Evolutionary conservation across 2,888 invertebrate genomes (phyloP).

Genomic region (Pammene fasciana): DNA sequence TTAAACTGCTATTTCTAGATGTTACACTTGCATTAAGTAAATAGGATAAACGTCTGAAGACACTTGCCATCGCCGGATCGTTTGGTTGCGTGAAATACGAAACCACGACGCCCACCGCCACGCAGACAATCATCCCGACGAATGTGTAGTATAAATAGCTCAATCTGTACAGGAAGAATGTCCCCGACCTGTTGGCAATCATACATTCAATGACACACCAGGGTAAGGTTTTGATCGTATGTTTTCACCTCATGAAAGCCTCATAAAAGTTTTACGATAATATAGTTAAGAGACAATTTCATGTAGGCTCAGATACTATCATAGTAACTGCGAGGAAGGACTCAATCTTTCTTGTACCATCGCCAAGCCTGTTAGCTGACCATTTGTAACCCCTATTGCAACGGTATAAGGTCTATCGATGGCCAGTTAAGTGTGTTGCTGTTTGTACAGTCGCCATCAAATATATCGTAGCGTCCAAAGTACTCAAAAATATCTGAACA

Average conservation of each 20-base stretch:
- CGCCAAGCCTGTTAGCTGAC: no score
- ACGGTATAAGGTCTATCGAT: no score
- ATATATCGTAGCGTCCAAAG: no score
- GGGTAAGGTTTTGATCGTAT: background rate
- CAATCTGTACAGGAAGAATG: conserved; percentile 87
- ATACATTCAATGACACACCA: conserved; percentile 17
- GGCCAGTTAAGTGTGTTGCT: no score
- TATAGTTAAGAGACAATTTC: no score
- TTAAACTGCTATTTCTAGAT: conserved; percentile 6
- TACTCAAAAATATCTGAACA: no score
- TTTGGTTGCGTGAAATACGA: conserved; percentile 87
- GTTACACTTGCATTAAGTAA: conserved; percentile 24
- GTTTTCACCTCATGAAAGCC: background rate
- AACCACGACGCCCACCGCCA: conserved; percentile 86
- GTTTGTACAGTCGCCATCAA: no score
- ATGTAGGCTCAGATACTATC: no score
- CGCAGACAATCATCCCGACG: conserved; percentile 86
- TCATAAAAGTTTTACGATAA: no score
- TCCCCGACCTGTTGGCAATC: conserved; percentile 72
- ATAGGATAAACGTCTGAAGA: conserved; percentile 22
- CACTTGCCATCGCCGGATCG: conserved; percentile 79
- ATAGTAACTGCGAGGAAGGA: no score
- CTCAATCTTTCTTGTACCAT: no score
- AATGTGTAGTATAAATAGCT: conserved; percentile 91
- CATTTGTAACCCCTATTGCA: no score